These are phyloP conservation scores for Chloroclystis v-ata DNA, from an alignment of 2,888 invertebrate species.

Conservation along the genomic window DNA sequence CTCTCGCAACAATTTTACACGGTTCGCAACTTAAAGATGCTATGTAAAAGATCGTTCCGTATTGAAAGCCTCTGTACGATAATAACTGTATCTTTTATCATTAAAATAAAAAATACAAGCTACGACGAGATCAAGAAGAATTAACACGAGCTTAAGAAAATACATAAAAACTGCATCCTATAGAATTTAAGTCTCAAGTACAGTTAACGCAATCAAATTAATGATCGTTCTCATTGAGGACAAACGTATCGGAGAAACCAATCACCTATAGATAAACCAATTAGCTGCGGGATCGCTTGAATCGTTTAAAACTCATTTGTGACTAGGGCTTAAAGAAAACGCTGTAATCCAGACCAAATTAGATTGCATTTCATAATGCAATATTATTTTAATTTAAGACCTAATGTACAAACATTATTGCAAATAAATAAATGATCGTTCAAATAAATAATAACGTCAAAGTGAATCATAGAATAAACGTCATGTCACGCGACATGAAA, in stretches of 20 bases:
- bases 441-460: no score
- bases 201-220: slow-evolving; percentile 22
- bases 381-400: no score
- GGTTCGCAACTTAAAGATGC: background rate
- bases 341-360: slow-evolving; percentile 1
- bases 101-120: no score
- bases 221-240: slow-evolving; percentile 32
- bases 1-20: background rate
- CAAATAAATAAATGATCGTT: no score
- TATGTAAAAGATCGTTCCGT: no score
- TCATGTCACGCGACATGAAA: no score
- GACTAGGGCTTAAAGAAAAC: slow-evolving; percentile 11
- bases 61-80: no score
- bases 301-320: slow-evolving; percentile 32
- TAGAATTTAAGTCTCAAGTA: slow-evolving; percentile 7
- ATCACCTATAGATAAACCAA: slow-evolving; percentile 31
- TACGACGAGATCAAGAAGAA: no score
- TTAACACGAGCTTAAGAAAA: background rate
- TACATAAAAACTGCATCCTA: background rate
- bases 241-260: slow-evolving; percentile 27
- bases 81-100: no score
- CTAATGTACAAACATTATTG: no score
- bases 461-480: no score
- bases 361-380: background rate
- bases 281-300: slow-evolving; percentile 31